These are phyloP conservation scores for Styela plicata DNA, from an alignment of 23 tunicate species.

Conservation along the genomic window DNA sequence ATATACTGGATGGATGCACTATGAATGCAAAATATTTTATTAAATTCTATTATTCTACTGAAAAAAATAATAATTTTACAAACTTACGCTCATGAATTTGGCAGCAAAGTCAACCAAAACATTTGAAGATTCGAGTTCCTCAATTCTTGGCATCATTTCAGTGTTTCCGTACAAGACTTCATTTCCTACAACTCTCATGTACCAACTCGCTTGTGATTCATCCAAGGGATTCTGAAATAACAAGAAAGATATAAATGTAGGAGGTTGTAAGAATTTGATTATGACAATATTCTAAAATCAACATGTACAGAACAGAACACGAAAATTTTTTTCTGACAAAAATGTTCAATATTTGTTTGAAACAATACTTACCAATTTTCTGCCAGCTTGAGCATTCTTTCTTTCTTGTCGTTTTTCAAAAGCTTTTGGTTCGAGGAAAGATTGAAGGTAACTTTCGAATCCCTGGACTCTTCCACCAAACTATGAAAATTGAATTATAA, in stretches of 20 bases:
- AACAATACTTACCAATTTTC: not conserved
- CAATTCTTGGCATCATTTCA: not conserved
- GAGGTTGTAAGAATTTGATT: no score
- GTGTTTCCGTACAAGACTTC: constrained; percentile 79
- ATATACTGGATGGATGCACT: no score
- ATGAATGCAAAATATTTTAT: no score
- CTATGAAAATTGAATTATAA: constrained; percentile 36
- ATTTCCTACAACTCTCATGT: constrained; percentile 78
- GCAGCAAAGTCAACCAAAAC: not conserved
- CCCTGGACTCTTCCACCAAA: constrained; percentile 93
- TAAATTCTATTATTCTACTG: no score
- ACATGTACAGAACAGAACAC: no score
- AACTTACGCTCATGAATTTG: constrained; percentile 30
- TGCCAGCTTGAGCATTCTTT: not conserved
- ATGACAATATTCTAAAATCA: no score
- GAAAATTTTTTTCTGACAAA: no score
- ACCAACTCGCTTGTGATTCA: constrained; percentile 48
- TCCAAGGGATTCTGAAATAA: not conserved
- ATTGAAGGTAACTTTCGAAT: constrained; percentile 54
- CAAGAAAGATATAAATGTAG: no score
- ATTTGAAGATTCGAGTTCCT: not conserved
- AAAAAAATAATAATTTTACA: no score
- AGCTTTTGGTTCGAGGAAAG: constrained; percentile 46
- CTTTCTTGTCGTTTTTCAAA: constrained; percentile 36
- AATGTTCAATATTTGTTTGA: no score